Base-by-base conservation (phyloP, 2,888 invertebrate species). In the Cephus spinipes region DNA sequence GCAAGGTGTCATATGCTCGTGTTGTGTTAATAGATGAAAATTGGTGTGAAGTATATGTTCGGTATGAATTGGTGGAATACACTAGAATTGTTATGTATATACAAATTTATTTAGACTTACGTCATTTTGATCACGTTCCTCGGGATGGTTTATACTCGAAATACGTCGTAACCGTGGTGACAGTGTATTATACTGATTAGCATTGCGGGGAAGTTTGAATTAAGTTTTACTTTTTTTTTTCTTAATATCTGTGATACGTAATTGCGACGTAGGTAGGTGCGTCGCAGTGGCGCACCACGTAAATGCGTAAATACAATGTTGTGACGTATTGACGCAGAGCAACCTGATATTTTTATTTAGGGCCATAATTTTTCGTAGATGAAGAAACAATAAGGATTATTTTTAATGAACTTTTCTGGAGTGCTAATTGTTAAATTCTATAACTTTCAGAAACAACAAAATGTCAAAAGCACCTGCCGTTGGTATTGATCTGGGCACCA, bases 401-500 rank as follows among this genome's bases (percentile, higher is more conserved):
- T 55, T 23, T 55, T 55, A 55, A 15, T 23, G 9, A 23, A 55
- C 9, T 55, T 55, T 23, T 55, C 2, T 9, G 0, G 1, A 15
- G 55, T 55, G 23, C 23, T 55, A 55, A 55, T 55, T 6, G 40
- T 40, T 23, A 23, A 4, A 9, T 55, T 55, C 2, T 55, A 6
- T 23, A 2, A 55, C 2, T 55, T 55, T 23, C 23, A 55, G 55
- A 69, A 11, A 30, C 55, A 2, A 55, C 55, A 83, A 74, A 73
- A 87, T 88, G 86, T 77, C 87, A 86, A 90, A 93, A 88, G 89
- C 91, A 85, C 93, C 94, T 83, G 94, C 95, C 84, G 93, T 96
- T 87, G 96, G 96, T 86, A 97, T 96, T 86, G 96, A 96, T 93
- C 93, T 97, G 89, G 97, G 97, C 86, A 97, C 97, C 68, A 97